Percentiles rank a stretch among this genome's conserved stretches.
Conservation (phyloP, 2,113 vertebrate genomes). For the Eudyptes chrysolophus region DNA sequence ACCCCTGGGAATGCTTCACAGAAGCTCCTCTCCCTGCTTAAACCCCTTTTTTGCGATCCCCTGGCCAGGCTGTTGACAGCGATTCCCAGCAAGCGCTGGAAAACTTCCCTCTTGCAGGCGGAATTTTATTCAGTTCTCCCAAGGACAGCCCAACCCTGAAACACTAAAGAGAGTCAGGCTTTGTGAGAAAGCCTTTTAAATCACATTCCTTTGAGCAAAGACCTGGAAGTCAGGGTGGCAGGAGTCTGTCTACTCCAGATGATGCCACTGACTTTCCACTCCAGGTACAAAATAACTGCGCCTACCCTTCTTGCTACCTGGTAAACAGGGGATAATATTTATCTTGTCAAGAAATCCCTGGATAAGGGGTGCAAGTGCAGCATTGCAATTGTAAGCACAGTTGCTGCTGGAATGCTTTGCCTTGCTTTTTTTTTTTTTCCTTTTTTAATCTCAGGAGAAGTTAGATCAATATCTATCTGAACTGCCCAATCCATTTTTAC, state of each 20-base stretch:
- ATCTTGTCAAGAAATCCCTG: not conserved
- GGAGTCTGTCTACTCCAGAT: not conserved
- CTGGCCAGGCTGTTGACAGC: not conserved
- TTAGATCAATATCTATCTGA: not conserved
- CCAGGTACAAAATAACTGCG: not conserved
- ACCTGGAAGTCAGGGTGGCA: not conserved
- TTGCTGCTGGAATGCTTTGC: not conserved
- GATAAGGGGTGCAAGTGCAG: not conserved
- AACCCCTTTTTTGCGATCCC: not conserved
- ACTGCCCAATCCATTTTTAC: not conserved
- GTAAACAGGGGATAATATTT: not conserved
- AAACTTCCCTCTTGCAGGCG: not conserved
- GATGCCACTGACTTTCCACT: not conserved
- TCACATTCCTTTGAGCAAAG: not conserved
- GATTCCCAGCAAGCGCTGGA: not conserved
- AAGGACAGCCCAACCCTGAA: not conserved
- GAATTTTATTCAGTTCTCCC: not conserved
- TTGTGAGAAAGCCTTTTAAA: constrained; percentile 4
- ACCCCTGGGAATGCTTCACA: not conserved
- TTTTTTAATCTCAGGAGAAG: not conserved
- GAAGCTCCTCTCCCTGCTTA: not conserved
- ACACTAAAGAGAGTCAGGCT: not conserved
- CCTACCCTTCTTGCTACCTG: not conserved
- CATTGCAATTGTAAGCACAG: not conserved
- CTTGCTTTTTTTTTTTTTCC: not conserved